Base-by-base conservation (phyloP, 2,113 vertebrate genomes). In the Engystomops pustulosus region DNA sequence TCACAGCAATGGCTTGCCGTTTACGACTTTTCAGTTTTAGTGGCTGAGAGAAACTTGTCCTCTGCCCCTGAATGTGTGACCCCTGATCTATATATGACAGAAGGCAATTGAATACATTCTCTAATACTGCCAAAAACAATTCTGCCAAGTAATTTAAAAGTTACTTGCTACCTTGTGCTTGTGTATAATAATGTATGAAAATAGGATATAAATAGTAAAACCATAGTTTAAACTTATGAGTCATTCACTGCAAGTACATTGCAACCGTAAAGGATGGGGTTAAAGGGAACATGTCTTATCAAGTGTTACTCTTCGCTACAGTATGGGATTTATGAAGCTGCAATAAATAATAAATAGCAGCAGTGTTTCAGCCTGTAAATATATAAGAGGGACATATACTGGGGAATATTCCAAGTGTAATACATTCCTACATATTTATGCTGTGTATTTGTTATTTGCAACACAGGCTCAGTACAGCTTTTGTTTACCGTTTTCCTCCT, bases 51-150 rank as follows among this genome's bases (percentile, higher is more conserved):
- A 78, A 69, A 27, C 41, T 41, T 30, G 32, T 84, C 72, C 60
- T 68, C 23, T 68, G 72, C 72, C 74, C 80, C 70, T 38, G 70
- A 84, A 77, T 70, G 62, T 17, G 47, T 85, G 83, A 85, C 47
- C 83, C 60, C 75, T 70, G 74, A 85, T 79, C 83, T 68, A 45
- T 41, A 10, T 51, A 55, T 84, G 72, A 65, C 72, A 84, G 81
- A 27, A 62, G 51, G 72, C 69, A 68, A 60, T 34, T 53, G 82
- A 68, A 78, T 84, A 84, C 38, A 67, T 84, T 84, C 82, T 49
- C 82, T 70, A 79, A 79, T 79, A 70, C 75, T 69, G 74, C 65
- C 62, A 78, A 85, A 27, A 32, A 78, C 34, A 79, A 79, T 70
- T 70, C 75, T 69, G 62, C 75, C 62, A 78, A 69, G 76, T 79